Base-by-base conservation (phyloP, 2,113 vertebrate genomes). In the Notechis scutatus region DNA sequence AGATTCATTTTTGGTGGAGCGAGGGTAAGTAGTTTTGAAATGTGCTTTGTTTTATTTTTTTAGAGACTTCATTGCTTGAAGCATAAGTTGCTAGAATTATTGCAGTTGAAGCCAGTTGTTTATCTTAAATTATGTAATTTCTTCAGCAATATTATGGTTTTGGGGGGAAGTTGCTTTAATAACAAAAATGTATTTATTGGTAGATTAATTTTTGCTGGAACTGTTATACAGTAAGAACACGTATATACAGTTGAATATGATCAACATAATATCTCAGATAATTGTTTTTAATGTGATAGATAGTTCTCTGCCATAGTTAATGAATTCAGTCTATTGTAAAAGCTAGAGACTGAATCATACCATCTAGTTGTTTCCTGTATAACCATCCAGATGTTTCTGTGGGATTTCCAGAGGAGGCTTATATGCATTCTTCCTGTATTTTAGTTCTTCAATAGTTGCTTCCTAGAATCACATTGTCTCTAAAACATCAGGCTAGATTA, bases 1-100 rank as follows among this genome's bases (percentile, higher is more conserved):
- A 94, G 99, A 99, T 94, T 99, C 99, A 0, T 99, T 99, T 96
- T 97, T 99, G 88, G 98, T 99, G 92, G 99, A 99, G 97, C 98
- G 99, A 97, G 99, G 99, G 99, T 99, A 97, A 97, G 97, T 0
- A 88, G 59, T 9, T 90, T 61, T 95, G 88, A 81, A 81, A 95
- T 94, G 88, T 55, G 26, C n/a, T 86, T 47, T 20, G 39, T 42
- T 90, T 45, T 39, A 2, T 81, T 91, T 14, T 85, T 56, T 34
- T 56, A 7, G 59, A 94, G 90, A 94, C 45, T 90, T 11, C 57
- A 8, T 47, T 54, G 42, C 90, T 94, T 91, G 23, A 94, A 93
- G 90, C 74, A 93, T 91, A 61, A 93, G 50, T 11, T 5, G 90
- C 5, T 92, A 93, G 88, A 95, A 93, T 94, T 94, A 88, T 91